Evolutionary conservation across 2,797 vertebrate genomes (phyloP), one percentile per base, ranked within the genome.

Genomic region (Anabacerthia variegaticeps): DNA sequence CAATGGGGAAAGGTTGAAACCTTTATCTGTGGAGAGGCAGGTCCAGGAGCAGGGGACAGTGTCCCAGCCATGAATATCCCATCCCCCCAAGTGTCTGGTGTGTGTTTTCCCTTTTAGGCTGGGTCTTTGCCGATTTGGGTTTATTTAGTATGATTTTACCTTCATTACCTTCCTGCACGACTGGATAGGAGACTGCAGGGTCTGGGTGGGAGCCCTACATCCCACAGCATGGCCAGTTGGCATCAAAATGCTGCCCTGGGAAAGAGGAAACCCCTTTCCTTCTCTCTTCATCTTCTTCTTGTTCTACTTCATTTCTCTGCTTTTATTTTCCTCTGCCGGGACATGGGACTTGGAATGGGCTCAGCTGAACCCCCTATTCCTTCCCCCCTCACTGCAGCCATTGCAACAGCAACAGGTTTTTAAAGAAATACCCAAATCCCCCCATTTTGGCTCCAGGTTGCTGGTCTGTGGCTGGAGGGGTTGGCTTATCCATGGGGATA

Each of bases 281-380:
- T n/a, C 67, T 86, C 44, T 89, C 63, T 67, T 88, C 81, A 61
- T 95, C 81, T 0, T 85, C 65, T 18, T 93, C 80, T 12, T 88
- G 76, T 62, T 89, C 91, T 10, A 61, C 80, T 54, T 72, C 84
- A 6, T 72, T 81, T 75, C 73, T 93, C 41, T 52, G 46, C 65
- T 74, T 87, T 66, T 26, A 14, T 59, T 88, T 89, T 87, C 26
- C 84, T 61, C 75, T 71, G 18, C 68, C 23, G 24, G 59, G 62
- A 7, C 4, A 5, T 0, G 2, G 61, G 72, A 54, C 48, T 55
- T 72, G 59, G 27, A 28, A 9, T 17, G 52, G 59, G 37, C 37
- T 82, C 39, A 14, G 11, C 48, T 16, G 44, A 32, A 16, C 36
- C 7, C 27, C 34, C 18, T 2, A 1, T 49, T 61, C 46, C 5